These are phyloP conservation scores for Caprella mutica DNA, from an alignment of 2,888 invertebrate genomes.

Conservation along the genomic window DNA sequence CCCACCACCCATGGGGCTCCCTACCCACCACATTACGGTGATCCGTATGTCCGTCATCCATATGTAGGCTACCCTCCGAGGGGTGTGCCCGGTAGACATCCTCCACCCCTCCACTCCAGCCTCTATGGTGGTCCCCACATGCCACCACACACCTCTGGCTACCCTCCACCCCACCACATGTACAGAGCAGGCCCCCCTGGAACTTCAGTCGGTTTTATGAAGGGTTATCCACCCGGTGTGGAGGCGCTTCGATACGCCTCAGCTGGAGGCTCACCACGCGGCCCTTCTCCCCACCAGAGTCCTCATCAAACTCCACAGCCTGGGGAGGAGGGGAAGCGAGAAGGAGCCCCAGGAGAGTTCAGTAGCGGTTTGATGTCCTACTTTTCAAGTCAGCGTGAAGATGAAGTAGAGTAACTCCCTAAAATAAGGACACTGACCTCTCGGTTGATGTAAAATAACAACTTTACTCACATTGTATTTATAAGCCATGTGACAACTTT, in stretches of 20 bases:
- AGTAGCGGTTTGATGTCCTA: slow-evolving; percentile 71
- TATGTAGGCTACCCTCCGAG: slow-evolving; percentile 14
- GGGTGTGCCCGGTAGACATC: slow-evolving; percentile 16
- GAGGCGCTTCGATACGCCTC: slow-evolving; percentile 29
- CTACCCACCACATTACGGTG: slow-evolving; percentile 6
- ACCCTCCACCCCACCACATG: slow-evolving; percentile 25
- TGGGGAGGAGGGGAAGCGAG: slow-evolving; percentile 14
- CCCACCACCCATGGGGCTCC: slow-evolving; percentile 20
- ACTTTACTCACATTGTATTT: no score
- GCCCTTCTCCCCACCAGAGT: slow-evolving; percentile 17
- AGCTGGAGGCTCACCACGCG: slow-evolving; percentile 18
- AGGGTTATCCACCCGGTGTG: slow-evolving; percentile 25
- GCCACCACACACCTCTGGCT: slow-evolving; percentile 18
- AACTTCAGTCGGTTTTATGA: slow-evolving; percentile 24
- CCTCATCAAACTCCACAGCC: slow-evolving; percentile 19
- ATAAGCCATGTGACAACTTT: no score
- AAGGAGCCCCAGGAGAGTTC: slow-evolving; percentile 25
- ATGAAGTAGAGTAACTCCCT: slow-evolving; percentile 64
- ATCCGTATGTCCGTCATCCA: slow-evolving; percentile 13
- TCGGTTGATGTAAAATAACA: no score
- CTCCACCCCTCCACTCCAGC: slow-evolving; percentile 24
- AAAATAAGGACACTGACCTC: no score
- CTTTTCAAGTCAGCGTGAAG: slow-evolving; percentile 79
- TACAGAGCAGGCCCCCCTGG: slow-evolving; percentile 20
- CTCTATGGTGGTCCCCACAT: no score